Evolutionary conservation across 2,888 invertebrate species (phyloP).

Genomic region (Zele albiditarsus): DNA sequence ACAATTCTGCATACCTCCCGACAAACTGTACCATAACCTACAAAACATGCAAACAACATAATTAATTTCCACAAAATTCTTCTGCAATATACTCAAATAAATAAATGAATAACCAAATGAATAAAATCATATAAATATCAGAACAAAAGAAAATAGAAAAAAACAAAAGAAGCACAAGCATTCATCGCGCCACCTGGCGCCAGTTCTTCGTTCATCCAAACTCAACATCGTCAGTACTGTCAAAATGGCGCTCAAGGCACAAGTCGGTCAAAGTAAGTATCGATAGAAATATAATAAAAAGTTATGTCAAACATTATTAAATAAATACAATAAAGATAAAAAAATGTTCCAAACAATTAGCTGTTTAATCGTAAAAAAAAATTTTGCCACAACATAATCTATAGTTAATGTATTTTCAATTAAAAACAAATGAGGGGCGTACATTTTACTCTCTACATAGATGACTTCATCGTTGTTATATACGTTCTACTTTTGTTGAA

Average conservation of each 20-base stretch:
- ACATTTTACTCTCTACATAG: conserved; percentile 41
- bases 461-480: conserved; percentile 62
- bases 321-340: neutral
- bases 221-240: conserved; percentile 58
- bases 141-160: too few species aligned
- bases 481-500: conserved; percentile 44
- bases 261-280: conserved; percentile 90
- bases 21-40: too few species aligned
- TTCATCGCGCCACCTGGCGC: conserved; percentile 56
- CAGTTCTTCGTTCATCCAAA: conserved; percentile 18
- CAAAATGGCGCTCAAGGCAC: conserved; percentile 90
- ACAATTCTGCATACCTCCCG: too few species aligned
- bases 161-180: too few species aligned
- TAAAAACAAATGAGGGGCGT: conserved; percentile 52
- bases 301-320: conserved; percentile 28
- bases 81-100: too few species aligned
- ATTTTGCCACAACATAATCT: neutral
- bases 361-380: neutral
- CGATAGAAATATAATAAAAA: conserved; percentile 56
- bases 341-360: neutral
- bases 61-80: too few species aligned
- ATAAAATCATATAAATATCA: too few species aligned
- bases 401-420: neutral
- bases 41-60: too few species aligned
- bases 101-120: too few species aligned